Evolutionary conservation across 2,113 vertebrate genomes (phyloP).

Genomic region (Oxyura jamaicensis): DNA sequence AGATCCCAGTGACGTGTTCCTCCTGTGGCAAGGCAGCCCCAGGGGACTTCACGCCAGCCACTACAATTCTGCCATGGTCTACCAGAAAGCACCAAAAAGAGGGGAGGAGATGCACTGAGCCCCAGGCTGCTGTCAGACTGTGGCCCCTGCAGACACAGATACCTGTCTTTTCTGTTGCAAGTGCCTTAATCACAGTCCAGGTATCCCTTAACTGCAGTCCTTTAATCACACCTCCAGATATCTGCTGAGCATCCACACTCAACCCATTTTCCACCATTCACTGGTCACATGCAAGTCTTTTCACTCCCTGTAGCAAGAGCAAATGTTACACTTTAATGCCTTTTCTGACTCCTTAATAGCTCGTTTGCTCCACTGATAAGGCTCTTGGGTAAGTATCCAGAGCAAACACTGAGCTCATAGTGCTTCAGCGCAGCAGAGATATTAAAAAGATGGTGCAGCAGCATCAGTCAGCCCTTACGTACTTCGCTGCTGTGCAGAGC

Average conservation of each 20-base stretch:
- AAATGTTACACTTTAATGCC: fast-evolving
- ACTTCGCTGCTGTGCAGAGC: neutral
- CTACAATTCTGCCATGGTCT: neutral
- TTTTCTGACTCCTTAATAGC: neutral
- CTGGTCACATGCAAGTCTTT: fast-evolving
- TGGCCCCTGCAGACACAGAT: neutral
- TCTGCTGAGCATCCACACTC: neutral
- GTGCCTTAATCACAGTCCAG: neutral
- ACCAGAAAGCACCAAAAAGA: neutral
- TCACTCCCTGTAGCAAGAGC: neutral
- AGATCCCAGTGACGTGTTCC: neutral
- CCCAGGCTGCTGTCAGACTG: fast-evolving
- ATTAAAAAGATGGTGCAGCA: fast-evolving
- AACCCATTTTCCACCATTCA: fast-evolving
- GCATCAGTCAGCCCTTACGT: fast-evolving
- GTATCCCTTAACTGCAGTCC: too few species aligned
- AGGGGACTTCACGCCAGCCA: neutral
- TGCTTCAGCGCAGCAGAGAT: neutral
- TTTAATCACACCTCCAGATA: neutral
- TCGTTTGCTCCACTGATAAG: fast-evolving
- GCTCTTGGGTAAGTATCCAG: neutral
- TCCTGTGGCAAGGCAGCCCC: neutral
- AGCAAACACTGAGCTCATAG: fast-evolving
- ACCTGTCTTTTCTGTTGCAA: neutral
- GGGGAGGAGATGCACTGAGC: fast-evolving